Percentiles rank a stretch among this genome's conserved stretches.
phyloP scores from a whole-genome alignment of 30 jellyfish, hydroid and myxozoan genomes.

The Cassiopea andromeda region DNA sequence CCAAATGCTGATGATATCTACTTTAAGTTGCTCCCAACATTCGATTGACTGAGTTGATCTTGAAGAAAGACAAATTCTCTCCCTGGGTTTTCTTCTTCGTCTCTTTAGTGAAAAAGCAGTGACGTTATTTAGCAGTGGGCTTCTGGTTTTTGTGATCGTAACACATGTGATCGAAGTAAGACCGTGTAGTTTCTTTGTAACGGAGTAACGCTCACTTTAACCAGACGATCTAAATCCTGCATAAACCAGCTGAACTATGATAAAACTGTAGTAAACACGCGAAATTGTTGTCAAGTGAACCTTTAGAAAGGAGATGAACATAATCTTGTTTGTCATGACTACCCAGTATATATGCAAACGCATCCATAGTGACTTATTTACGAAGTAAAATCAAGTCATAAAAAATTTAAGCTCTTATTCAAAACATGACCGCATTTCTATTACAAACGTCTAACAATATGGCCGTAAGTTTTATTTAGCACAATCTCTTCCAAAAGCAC shows the following conservation, averaged over 20 bases:
- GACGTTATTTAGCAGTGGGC: background rate
- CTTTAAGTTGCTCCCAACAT: too few relatives aligned
- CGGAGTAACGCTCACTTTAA: background rate
- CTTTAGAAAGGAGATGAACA: background rate
- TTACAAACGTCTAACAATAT: background rate
- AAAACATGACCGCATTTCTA: constrained; percentile 33
- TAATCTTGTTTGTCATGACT: constrained; percentile 25
- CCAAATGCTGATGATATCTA: background rate
- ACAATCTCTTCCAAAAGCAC: background rate
- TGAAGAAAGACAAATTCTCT: background rate
- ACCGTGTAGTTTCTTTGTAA: background rate
- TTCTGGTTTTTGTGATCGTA: background rate
- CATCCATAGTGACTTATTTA: constrained; percentile 14
- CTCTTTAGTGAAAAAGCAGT: background rate
- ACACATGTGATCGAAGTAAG: background rate
- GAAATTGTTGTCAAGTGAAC: background rate
- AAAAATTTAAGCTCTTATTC: constrained; percentile 30
- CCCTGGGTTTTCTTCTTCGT: background rate
- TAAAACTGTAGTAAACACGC: background rate
- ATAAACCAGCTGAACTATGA: background rate
- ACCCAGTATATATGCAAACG: constrained; percentile 8
- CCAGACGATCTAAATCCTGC: background rate
- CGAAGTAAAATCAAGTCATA: constrained; percentile 21
- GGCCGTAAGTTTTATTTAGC: background rate
- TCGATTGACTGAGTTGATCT: background rate